These are phyloP conservation scores for Horisme vitalbata DNA, from an alignment of 2,888 invertebrate species.

Conservation along the genomic window DNA sequence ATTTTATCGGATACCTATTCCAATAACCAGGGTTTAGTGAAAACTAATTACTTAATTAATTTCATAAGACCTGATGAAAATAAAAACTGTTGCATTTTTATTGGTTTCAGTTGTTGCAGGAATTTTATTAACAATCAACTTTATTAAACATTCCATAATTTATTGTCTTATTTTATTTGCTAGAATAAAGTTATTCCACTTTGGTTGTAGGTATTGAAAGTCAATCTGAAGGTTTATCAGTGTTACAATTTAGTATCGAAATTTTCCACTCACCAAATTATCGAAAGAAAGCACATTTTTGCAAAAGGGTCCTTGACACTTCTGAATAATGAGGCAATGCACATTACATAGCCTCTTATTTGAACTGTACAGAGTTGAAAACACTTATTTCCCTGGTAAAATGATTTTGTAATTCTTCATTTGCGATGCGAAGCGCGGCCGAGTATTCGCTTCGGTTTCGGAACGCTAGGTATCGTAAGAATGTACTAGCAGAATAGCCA, in stretches of 20 bases:
- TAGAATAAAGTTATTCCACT: background rate
- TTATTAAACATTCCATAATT: background rate
- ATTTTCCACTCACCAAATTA: conserved; percentile 37
- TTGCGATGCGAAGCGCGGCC: conserved; percentile 65
- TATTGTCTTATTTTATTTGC: background rate
- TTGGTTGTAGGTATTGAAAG: too few relatives aligned
- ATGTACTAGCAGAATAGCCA: conserved; percentile 63
- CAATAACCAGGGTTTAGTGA: too few relatives aligned
- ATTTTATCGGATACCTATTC: too few relatives aligned
- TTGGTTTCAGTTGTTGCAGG: too few relatives aligned
- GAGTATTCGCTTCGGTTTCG: conserved; percentile 63
- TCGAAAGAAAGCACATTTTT: conserved; percentile 64
- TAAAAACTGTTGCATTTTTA: too few relatives aligned
- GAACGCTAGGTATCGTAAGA: conserved; percentile 60
- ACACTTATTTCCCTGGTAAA: conserved; percentile 21
- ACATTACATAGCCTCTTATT: conserved; percentile 34
- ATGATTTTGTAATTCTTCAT: conserved; percentile 43
- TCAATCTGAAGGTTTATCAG: background rate
- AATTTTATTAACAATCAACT: too few relatives aligned
- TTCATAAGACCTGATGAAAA: too few relatives aligned
- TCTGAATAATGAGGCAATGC: conserved; percentile 62
- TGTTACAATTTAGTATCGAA: conserved; percentile 1
- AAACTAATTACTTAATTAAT: too few relatives aligned
- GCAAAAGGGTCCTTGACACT: conserved; percentile 73
- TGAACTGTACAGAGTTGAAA: conserved; percentile 29